Base-by-base conservation (phyloP, 2,888 invertebrate genomes). In the Limenitis camilla region DNA sequence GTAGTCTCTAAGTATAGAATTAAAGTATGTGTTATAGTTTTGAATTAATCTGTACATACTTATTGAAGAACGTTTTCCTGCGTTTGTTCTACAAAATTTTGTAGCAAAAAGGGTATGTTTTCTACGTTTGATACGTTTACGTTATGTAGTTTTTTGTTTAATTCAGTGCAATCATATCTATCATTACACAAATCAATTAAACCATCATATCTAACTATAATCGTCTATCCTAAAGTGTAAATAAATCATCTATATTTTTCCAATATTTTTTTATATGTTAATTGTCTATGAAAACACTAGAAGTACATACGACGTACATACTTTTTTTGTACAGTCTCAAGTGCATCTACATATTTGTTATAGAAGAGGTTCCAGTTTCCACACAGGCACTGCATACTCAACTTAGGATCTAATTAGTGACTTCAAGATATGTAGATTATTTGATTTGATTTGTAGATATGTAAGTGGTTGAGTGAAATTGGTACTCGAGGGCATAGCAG, bases 321-420 rank as follows among this genome's bases (percentile, higher is more conserved):
- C 5, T 33, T 4, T 33, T 33, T 36, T 29, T 46, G 38, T n/a
- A 29, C 46, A 10, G n/a, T 28, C 29, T 10, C 47, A 10, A 40
- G 42, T 40, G 10, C 11, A 7, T 53, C 39, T 5, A 11, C 28
- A 36, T 33, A 53, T 28, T 36, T 56, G 43, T 40, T 49, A n/a
- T 44, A 35, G 27, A 6, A 44, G 27, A 35, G 44, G 9, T n/a
- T n/a, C n/a, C n/a, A n/a, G n/a, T n/a, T 35, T 47, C 38, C 29
- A 11, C n/a, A 30, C 39, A 36, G 40, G 33, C 8, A 40, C 19
- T 6, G 40, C 48, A 6, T 40, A 19, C 27, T 40, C 27, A 5
- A 49, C 6, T 19, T n/a, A 10, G 1, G 40, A 41, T 3, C 40
- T 40, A 8, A 48, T 31, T 6, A 40, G 33, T 4, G 40, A 32